Base-by-base conservation (phyloP, 2,113 vertebrate species). In the Heloderma charlesbogerti region DNA sequence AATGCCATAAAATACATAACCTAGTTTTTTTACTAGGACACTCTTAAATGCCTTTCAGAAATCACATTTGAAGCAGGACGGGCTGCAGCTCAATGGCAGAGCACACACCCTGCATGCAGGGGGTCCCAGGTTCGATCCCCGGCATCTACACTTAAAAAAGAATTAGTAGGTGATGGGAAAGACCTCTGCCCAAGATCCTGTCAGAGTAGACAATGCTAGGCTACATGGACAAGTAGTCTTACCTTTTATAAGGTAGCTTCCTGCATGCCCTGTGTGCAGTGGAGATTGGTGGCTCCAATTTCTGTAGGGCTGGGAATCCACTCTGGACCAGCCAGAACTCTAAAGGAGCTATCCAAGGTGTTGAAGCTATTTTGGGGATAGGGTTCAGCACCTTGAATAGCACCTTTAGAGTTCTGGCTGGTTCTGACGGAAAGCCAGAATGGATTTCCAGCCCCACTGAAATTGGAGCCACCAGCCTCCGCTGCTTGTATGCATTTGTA, bases 1-100 rank as follows among this genome's bases (percentile, higher is more conserved):
- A 71, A 5, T 40, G 88, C 31, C 83, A 80, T 8, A 3, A 94
- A 93, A 89, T 25, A 16, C 34, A 81, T 8, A 71, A 60, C 15
- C 43, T 51, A 18, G 16, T 77, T 88, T 84, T 91, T 82, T 37
- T 63, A 25, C 67, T 72, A 22, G 84, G 85, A n/a, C 1, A 6
- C 40, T 71, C 0, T 69, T 88, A 40, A 8, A 45, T 84, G 37
- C 63, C 48, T 83, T 84, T 86, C 60, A 25, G 78, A 92, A 92
- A 86, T 20, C 72, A 88, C 63, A 79, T 29, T 20, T 89, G 84
- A 92, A 91, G 12, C 1, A 40, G 18, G 40, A n/a, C 45, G 29
- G 37, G 51, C 79, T 57, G 16, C 22, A 72, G 51, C 51, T 63
- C 54, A 45, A 54, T 43, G 48, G 51, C 25, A 89, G 16, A 74